Conservation (phyloP, 92 coral and sea anemone species). For the Porites divaricata region DNA sequence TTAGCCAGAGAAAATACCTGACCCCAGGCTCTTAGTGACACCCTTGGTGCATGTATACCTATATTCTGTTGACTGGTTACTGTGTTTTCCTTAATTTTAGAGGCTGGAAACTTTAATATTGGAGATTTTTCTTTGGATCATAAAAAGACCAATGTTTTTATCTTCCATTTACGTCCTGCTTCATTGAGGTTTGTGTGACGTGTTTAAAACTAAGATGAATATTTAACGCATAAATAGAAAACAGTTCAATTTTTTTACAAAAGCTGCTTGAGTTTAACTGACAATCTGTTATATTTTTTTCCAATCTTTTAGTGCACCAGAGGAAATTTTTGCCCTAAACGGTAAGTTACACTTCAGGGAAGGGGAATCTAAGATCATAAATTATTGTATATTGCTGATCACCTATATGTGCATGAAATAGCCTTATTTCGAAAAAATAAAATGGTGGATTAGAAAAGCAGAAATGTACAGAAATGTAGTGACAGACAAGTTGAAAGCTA, state of each 20-base stretch:
- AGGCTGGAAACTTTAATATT: slow-evolving; percentile 38
- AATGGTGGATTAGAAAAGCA: no score
- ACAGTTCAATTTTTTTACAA: background rate
- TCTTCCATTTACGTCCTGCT: slow-evolving; percentile 73
- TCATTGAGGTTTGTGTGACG: slow-evolving; percentile 69
- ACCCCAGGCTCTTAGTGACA: background rate
- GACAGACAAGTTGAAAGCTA: no score
- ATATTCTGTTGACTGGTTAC: background rate
- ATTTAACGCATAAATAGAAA: background rate
- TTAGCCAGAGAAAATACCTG: no score
- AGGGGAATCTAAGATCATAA: no score
- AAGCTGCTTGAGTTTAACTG: background rate
- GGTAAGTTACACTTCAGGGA: slow-evolving; percentile 51
- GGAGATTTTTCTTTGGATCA: slow-evolving; percentile 49
- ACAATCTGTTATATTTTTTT: background rate
- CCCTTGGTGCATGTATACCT: background rate
- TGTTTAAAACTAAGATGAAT: background rate
- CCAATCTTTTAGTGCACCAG: slow-evolving; percentile 35
- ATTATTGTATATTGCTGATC: no score
- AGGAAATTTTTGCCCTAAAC: slow-evolving; percentile 57
- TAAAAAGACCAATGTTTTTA: slow-evolving; percentile 67
- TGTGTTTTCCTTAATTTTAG: slow-evolving; percentile 20
- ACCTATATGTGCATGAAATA: no score
- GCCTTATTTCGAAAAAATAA: no score
- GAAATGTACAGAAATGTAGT: no score